Base-by-base conservation (phyloP, 2,113 vertebrate species). In the Mugil cephalus region DNA sequence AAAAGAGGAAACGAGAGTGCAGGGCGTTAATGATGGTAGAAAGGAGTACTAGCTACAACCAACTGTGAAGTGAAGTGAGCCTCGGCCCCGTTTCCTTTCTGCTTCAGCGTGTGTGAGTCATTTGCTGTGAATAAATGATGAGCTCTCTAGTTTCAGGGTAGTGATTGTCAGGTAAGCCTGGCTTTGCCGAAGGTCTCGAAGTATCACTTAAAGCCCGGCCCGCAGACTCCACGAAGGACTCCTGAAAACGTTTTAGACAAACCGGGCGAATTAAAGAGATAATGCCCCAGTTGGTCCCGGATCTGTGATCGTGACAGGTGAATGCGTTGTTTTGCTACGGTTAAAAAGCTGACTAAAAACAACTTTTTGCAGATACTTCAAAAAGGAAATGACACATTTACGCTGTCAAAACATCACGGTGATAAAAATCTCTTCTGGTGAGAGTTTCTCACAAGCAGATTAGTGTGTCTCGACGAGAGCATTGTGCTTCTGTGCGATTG, bases 51-150 rank as follows among this genome's bases (percentile, higher is more conserved):
- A 15, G 52, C 1, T 24, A 10, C 13, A 74, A 7, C 7, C 1
- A 71, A 56, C 51, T 56, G 61, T 43, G 10, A 77, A 36, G 68
- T 70, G 54, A 67, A 83, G 52, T 69, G 69, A 70, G 60, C 60
- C 73, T 71, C 13, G 24, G 60, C 39, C 74, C 73, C 7, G 79
- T 78, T 91, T 84, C 82, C 86, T 79, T 66, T 87, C 69, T 68
- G 50, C 50, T 3, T 39, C 46, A 21, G 61, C 36, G 35, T 39
- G 69, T 51, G 75, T 88, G 85, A 86, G 63, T 91, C 88, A 87
- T 39, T 36, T 8, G 52, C 66, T 83, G 80, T 92, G 83, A 92
- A 92, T 93, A 89, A 93, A 64, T 84, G 78, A 93, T 92, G 86
- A 83, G 45, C 14, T 55, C 84, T 93, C 83, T 65, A 43, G 87